These are phyloP conservation scores for Cryptus viduatorius DNA, from an alignment of 2,888 invertebrate species.

Conservation along the genomic window DNA sequence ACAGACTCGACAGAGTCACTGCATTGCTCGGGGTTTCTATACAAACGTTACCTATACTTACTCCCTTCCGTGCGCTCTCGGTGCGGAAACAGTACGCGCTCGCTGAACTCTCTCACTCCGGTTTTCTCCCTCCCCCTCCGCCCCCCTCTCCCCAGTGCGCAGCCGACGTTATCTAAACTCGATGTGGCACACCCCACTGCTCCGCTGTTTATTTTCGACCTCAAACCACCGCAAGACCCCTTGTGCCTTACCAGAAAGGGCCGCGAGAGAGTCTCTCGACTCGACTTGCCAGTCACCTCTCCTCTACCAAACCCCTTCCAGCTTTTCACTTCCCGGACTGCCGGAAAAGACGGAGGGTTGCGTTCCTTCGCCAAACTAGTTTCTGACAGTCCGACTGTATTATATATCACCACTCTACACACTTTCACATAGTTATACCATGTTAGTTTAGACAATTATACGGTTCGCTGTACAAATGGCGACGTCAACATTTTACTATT, in stretches of 20 bases:
- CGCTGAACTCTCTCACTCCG: conserved; percentile 15
- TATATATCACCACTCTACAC: conserved; percentile 2
- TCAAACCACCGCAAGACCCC: conserved; percentile 24
- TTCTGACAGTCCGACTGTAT: conserved; percentile 21
- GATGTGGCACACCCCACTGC: conserved; percentile 37
- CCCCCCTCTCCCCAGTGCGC: too few species aligned
- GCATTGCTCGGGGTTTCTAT: conserved; percentile 2
- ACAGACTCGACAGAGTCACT: conserved; percentile 50
- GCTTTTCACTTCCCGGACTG: conserved; percentile 36
- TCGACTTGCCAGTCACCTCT: conserved; percentile 39
- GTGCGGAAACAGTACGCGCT: conserved; percentile 23
- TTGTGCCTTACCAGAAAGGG: conserved; percentile 16
- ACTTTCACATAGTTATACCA: conserved; percentile 7
- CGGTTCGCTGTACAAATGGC: neutral
- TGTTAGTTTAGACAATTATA: conserved; percentile 7
- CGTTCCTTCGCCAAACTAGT: conserved; percentile 12
- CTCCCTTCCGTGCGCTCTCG: conserved; percentile 16
- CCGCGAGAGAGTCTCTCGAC: conserved; percentile 32
- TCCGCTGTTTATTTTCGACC: conserved; percentile 55
- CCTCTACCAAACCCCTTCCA: neutral
- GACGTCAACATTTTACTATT: neutral
- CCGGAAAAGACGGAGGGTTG: conserved; percentile 31
- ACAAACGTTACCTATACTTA: neutral
- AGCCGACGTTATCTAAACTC: conserved; percentile 61
- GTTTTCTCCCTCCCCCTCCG: conserved; percentile 4